These are phyloP conservation scores for Procambarus virginalis DNA, from an alignment of 1,140 invertebrate genomes.

Conservation along the genomic window DNA sequence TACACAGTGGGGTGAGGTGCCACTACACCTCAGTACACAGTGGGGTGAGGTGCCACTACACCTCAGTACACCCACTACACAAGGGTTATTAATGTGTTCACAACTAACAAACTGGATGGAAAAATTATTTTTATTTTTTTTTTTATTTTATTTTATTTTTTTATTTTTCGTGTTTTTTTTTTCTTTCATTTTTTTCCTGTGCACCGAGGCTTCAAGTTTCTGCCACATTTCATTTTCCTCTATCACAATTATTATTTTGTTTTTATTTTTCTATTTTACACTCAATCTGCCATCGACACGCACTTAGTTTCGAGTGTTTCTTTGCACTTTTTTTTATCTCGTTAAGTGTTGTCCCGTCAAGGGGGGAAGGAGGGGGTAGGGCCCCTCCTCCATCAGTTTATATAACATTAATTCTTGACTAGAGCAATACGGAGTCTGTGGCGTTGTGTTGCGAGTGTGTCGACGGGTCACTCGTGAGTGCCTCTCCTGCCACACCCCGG, in stretches of 20 bases:
- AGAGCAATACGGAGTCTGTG: constrained; percentile 44
- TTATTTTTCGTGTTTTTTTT: background rate
- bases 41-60: no score
- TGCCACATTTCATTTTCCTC: background rate
- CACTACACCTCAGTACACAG: no score
- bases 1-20: no score
- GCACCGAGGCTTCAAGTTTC: background rate
- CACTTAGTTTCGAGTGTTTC: background rate
- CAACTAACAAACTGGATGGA: no score
- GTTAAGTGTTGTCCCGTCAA: background rate
- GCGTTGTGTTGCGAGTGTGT: background rate
- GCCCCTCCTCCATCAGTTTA: background rate
- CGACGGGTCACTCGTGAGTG: no score
- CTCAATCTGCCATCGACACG: no score
- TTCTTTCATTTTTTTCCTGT: background rate
- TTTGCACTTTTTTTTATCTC: background rate
- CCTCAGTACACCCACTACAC: no score
- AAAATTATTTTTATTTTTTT: no score
- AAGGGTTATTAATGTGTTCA: no score
- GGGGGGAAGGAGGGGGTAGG: background rate
- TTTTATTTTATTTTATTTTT: background rate
- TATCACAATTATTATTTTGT: no score
- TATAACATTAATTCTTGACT: constrained; percentile 34
- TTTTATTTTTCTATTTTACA: background rate
- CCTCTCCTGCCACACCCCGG: no score